Conservation (phyloP, 2,797 vertebrate genomes). For the Percopsis omiscomaycus region DNA sequence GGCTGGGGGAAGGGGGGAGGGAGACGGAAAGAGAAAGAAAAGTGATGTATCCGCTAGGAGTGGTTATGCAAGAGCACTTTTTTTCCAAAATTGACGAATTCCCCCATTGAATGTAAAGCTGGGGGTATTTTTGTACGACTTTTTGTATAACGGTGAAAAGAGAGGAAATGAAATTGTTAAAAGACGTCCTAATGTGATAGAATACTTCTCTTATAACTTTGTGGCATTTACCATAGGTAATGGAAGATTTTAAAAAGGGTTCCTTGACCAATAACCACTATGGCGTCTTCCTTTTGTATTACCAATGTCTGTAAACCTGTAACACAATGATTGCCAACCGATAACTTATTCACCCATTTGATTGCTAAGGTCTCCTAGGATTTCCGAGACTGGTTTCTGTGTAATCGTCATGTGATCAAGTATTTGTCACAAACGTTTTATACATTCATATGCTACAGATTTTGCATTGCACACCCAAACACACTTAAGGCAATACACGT, state of each 20-base stretch:
- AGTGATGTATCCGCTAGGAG: slow-evolving; percentile 26
- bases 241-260: slow-evolving; percentile 15
- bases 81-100: slow-evolving; percentile 59
- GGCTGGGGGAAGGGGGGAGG: slow-evolving; percentile 22
- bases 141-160: slow-evolving; percentile 63
- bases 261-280: slow-evolving; percentile 40
- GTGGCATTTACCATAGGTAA: slow-evolving; percentile 36
- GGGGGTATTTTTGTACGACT: slow-evolving; percentile 74
- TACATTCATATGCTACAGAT: slow-evolving; percentile 8
- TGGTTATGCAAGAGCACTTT: slow-evolving; percentile 74
- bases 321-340: slow-evolving; percentile 34
- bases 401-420: slow-evolving; percentile 27
- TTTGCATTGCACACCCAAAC: slow-evolving; percentile 2
- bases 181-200: slow-evolving; percentile 36
- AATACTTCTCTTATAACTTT: slow-evolving; percentile 38
- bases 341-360: slow-evolving; percentile 20
- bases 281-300: slow-evolving; percentile 59
- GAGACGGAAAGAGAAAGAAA: slow-evolving; percentile 1
- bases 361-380: slow-evolving; percentile 21
- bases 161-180: slow-evolving; percentile 24
- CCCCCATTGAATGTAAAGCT: slow-evolving; percentile 73
- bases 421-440: slow-evolving; percentile 18
- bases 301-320: slow-evolving; percentile 20
- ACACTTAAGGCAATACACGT: slow-evolving; percentile 17
- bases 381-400: slow-evolving; percentile 17